Conservation (phyloP, 2,113 vertebrate species). For the Gobiocypris rarus region DNA sequence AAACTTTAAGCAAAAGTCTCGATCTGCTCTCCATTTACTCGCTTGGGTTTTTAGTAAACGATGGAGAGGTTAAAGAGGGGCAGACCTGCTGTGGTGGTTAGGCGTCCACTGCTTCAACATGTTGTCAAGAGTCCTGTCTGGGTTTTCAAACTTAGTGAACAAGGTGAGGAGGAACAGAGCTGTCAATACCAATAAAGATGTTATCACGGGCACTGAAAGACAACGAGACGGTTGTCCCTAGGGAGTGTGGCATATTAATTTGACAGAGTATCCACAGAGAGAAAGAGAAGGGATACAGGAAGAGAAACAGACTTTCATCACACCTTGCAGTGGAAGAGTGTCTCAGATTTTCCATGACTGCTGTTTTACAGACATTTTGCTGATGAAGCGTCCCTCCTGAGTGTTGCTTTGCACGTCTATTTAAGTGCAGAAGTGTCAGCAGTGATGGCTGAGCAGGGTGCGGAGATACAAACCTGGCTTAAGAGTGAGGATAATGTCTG, state of each 20-base stretch:
- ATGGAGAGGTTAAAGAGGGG: neutral
- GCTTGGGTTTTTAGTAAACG: neutral
- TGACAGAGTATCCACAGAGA: constrained; percentile 25
- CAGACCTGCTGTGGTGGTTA: neutral
- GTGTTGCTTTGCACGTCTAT: constrained; percentile 22
- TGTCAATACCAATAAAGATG: constrained; percentile 77
- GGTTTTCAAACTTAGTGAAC: constrained; percentile 11
- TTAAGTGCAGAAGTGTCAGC: constrained; percentile 7
- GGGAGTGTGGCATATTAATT: constrained; percentile 24
- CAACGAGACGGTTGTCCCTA: constrained; percentile 65
- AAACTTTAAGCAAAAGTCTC: too few species aligned
- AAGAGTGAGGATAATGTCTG: neutral
- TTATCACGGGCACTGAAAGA: constrained; percentile 65
- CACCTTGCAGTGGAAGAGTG: neutral
- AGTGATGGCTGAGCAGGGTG: constrained; percentile 1
- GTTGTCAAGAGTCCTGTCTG: neutral
- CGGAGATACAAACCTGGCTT: constrained; percentile 9
- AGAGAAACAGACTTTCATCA: constrained; percentile 22
- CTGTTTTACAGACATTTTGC: constrained; percentile 14
- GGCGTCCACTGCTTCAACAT: neutral
- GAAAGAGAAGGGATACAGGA: neutral
- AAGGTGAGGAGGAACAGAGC: constrained; percentile 49
- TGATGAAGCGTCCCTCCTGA: constrained; percentile 8
- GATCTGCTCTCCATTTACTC: neutral
- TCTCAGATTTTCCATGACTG: constrained; percentile 23